Percentiles rank a stretch among this genome's conserved stretches.
phyloP scores from a whole-genome alignment of 2,113 vertebrate genomes.

The Sceloporus tristichus region DNA sequence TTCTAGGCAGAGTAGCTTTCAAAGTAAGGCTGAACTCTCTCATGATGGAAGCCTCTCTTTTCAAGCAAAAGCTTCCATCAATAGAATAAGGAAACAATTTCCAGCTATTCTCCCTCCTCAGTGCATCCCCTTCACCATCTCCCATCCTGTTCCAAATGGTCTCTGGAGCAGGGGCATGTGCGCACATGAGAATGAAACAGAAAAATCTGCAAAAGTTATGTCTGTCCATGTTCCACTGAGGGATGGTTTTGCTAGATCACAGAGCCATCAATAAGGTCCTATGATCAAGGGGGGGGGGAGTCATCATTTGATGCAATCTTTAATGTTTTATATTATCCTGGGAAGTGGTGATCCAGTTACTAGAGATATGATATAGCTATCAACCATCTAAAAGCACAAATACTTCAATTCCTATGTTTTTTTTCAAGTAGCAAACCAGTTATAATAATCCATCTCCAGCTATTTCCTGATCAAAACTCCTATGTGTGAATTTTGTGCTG shows the following conservation, averaged over 20 bases:
- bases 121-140: not conserved
- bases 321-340: not conserved
- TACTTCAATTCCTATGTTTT: not conserved
- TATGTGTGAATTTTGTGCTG: too few relatives aligned
- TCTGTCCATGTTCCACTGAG: not conserved
- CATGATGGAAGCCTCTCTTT: not conserved
- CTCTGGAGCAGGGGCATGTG: not conserved
- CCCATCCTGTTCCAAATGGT: not conserved
- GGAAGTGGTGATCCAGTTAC: not conserved
- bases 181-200: not conserved
- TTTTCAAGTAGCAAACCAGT: not conserved
- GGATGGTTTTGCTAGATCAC: not conserved
- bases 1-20: not conserved
- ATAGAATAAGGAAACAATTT: not conserved
- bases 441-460: not conserved
- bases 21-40: not conserved
- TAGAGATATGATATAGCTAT: not conserved
- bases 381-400: not conserved
- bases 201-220: not conserved
- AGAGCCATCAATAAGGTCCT: not conserved
- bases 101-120: not conserved
- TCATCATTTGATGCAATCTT: not conserved
- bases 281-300: too few relatives aligned
- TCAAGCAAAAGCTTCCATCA: not conserved
- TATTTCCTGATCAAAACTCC: too few relatives aligned